A percentile compares a stretch with the other conserved stretches of the same genome.
phyloP scores from a whole-genome alignment of 2,113 vertebrate species.

The Mustelus asterias region DNA sequence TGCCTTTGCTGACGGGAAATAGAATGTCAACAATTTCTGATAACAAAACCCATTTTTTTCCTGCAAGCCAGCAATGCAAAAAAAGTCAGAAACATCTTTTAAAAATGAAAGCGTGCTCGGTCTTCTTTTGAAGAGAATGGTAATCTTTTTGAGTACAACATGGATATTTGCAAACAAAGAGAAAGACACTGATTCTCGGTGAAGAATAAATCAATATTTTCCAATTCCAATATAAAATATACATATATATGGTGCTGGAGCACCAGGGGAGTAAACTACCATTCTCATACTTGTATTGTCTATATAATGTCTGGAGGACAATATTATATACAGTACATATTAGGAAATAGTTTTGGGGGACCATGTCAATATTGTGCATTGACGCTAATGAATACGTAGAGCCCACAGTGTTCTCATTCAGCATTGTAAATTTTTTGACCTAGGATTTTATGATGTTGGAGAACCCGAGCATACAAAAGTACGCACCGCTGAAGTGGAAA shows the following conservation, averaged over 20 bases:
- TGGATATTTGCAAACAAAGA: neutral
- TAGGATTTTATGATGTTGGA: slow-evolving; percentile 55
- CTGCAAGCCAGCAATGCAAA: neutral
- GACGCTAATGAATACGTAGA: neutral
- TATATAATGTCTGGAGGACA: neutral
- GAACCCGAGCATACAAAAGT: slow-evolving; percentile 46
- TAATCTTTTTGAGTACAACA: neutral
- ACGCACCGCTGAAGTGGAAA: slow-evolving; percentile 39
- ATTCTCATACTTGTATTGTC: neutral
- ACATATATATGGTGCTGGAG: neutral
- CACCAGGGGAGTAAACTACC: neutral
- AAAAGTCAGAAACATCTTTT: neutral
- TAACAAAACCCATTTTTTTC: neutral
- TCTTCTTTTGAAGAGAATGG: neutral
- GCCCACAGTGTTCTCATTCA: slow-evolving; percentile 39
- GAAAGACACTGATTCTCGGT: neutral
- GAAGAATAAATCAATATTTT: neutral
- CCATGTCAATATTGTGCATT: neutral
- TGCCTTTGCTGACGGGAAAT: neutral
- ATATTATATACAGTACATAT: neutral
- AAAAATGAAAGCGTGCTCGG: neutral
- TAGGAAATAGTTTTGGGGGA: neutral
- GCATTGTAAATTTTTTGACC: slow-evolving; percentile 44
- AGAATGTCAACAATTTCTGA: neutral
- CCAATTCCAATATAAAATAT: neutral